phyloP scores from a whole-genome alignment of 2,113 vertebrate species.

The Menidia beryllina region DNA sequence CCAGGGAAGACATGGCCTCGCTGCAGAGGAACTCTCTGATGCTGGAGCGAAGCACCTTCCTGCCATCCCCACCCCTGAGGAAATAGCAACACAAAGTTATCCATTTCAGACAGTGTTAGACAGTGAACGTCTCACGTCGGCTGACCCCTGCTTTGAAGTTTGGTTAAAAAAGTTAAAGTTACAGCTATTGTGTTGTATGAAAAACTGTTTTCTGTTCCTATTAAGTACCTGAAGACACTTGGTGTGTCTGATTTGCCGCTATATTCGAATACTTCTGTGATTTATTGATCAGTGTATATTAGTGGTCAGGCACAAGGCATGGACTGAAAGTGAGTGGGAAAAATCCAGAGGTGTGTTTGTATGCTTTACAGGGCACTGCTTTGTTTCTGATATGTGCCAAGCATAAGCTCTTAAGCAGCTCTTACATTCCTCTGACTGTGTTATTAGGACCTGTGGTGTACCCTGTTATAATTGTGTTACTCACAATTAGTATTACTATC shows the following conservation, averaged over 20 bases:
- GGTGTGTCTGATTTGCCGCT: too few species aligned
- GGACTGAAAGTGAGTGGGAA: background rate
- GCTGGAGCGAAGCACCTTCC: conserved; percentile 90
- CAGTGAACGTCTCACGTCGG: too few species aligned
- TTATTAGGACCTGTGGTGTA: conserved; percentile 3
- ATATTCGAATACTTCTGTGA: too few species aligned
- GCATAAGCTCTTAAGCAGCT: conserved; percentile 60
- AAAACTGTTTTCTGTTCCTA: too few species aligned
- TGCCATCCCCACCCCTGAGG: conserved; percentile 87
- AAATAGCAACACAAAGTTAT: background rate
- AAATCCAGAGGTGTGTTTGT: background rate
- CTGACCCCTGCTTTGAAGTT: too few species aligned
- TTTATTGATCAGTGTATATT: background rate
- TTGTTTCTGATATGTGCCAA: conserved; percentile 22
- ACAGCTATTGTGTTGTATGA: too few species aligned
- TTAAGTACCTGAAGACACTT: too few species aligned
- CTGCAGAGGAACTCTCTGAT: conserved; percentile 93
- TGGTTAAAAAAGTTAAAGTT: too few species aligned
- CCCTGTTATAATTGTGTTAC: background rate
- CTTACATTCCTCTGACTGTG: conserved; percentile 8
- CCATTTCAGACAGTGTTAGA: background rate
- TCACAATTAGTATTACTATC: too few species aligned
- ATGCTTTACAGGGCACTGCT: background rate
- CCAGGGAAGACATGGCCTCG: conserved; percentile 89
- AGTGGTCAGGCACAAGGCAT: background rate